Conservation (phyloP, 30 jellyfish, hydroid and myxozoan genomes). For the Aurelia sp. region DNA sequence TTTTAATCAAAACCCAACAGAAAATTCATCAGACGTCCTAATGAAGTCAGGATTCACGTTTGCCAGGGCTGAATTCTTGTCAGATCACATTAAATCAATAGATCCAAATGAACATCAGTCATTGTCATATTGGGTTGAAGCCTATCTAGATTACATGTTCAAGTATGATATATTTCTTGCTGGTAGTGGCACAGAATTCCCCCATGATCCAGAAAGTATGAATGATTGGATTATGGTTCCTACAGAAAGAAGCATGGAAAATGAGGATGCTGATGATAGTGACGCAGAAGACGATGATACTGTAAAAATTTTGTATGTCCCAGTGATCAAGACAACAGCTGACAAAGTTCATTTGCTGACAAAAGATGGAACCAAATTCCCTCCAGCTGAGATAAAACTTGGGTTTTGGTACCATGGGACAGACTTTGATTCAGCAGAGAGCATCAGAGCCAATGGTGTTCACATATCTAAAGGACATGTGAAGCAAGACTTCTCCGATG, state of each 20-base stretch:
- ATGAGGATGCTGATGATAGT: not conserved
- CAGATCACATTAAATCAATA: too few species aligned
- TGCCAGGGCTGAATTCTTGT: not conserved
- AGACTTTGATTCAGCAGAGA: constrained; percentile 7
- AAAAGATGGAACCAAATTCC: not conserved
- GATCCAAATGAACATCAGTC: too few species aligned
- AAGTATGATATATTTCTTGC: not conserved
- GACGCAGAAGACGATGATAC: not conserved
- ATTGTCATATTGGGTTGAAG: constrained; percentile 8
- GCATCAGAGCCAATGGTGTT: not conserved
- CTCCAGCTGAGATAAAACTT: not conserved
- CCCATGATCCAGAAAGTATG: not conserved
- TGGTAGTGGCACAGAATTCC: not conserved
- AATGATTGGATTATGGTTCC: not conserved
- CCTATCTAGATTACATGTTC: constrained; percentile 4
- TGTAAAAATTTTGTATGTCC: not conserved
- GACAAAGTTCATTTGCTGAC: not conserved
- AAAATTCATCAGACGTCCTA: not conserved
- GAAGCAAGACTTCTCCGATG: constrained; percentile 20
- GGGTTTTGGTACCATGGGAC: constrained; percentile 16
- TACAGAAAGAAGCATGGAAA: not conserved
- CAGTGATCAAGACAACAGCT: not conserved
- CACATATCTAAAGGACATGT: not conserved
- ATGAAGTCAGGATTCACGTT: not conserved
- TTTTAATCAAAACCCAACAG: not conserved